Percentiles rank a stretch among this genome's conserved stretches.
These are phyloP conservation scores for Keiferia lycopersicella DNA, from an alignment of 2,888 invertebrate genomes.

Conservation along the genomic window DNA sequence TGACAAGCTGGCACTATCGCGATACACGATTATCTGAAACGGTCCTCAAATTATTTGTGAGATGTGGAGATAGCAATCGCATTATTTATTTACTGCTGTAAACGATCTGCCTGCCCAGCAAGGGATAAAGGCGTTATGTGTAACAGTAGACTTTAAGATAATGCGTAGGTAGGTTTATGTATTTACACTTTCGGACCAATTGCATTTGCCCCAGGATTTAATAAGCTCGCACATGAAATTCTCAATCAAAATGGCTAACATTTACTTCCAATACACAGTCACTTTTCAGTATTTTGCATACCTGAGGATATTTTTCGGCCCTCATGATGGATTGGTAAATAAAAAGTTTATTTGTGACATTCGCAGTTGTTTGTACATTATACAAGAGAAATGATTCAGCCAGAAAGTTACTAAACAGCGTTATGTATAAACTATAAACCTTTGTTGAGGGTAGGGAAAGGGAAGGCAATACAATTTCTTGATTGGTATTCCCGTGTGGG, in stretches of 20 bases:
- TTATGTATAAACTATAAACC: not conserved
- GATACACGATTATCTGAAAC: no score
- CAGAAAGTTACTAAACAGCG: constrained; percentile 35
- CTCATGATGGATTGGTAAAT: not conserved
- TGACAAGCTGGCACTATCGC: no score
- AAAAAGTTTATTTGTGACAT: not conserved
- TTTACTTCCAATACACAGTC: constrained; percentile 45
- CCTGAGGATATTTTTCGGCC: not conserved
- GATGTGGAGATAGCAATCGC: no score
- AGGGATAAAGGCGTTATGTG: no score
- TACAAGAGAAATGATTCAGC: constrained; percentile 43
- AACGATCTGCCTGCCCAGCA: no score
- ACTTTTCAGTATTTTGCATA: constrained; percentile 29
- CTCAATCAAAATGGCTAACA: constrained; percentile 36
- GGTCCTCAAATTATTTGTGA: no score
- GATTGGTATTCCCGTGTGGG: constrained; percentile 14
- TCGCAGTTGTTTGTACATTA: no score
- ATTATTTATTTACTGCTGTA: no score
- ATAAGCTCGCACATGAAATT: not conserved
- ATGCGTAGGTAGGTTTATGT: no score
- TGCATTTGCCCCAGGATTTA: not conserved
- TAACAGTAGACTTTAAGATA: no score
- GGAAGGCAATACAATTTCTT: constrained; percentile 13
- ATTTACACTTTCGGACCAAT: not conserved
- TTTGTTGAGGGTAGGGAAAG: constrained; percentile 13